Base-by-base conservation (phyloP, 1,140 invertebrate genomes). In the Drosophila lowei region DNA sequence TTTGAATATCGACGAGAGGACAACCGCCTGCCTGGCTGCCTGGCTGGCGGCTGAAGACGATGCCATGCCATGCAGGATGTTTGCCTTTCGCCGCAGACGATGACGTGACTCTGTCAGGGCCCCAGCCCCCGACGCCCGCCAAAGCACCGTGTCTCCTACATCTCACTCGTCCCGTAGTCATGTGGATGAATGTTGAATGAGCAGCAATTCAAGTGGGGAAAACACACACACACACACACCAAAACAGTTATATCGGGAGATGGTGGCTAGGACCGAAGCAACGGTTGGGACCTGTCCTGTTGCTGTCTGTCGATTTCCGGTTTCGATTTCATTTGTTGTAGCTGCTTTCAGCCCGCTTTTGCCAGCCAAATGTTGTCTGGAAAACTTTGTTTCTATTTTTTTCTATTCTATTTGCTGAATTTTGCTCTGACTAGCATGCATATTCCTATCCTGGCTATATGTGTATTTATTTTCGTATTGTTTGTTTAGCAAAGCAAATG, bases 161-260 rank as follows among this genome's bases (percentile, higher is more conserved):
- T 23, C 44, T 21, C 47, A 34, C 18, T 60, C 23, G 23, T 62
- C 49, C 44, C 15, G 18, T 49, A 57, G 44, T 41, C 75, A 79
- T 79, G 60, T 74, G 71, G 62, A 74, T 78, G 77, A 79, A 79
- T 79, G 75, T 79, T 78, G 75, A 77, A 78, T 78, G 71, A 79
- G 73, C 77, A 79, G 71, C 71, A 70, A 79, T 71, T 79, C 64
- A 71, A 78, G 75, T 74, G 77, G 68, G 77, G 63, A 74, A 62
- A 60, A 23, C 23, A 23, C 64, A 59, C 28, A 75, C 55, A 77
- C 61, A 77, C 58, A 74, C 53, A 57, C 34, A 49, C 9, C 9
- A 15, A 1, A 44, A 3, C n/a, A 15, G 38, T 23, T 6, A 43
- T 30, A 30, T 9, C 30, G 47, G n/a, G 38, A 6, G 11, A 34